Evolutionary conservation across 2,888 invertebrate species (phyloP).

Genomic region (Netelia melanura): DNA sequence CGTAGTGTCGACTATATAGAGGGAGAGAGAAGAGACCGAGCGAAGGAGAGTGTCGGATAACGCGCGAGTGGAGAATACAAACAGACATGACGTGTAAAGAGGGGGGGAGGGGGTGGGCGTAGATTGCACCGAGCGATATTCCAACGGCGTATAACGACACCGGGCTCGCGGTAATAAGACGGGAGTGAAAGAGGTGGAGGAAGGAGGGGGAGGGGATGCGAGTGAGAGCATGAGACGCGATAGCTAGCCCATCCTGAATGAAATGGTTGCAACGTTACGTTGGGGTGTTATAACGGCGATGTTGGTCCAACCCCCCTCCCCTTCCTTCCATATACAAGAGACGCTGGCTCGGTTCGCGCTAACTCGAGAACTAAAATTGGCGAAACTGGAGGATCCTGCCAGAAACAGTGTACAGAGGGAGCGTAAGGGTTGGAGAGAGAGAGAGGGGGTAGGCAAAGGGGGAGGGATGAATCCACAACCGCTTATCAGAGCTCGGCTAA

Average conservation of each 20-base stretch:
- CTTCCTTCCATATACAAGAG: slow-evolving; percentile 9
- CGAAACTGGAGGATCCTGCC: slow-evolving; percentile 37
- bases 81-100: background rate
- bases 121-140: slow-evolving; percentile 75
- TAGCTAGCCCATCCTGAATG: slow-evolving; percentile 43
- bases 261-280: slow-evolving; percentile 45
- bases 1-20: background rate
- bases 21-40: slow-evolving; percentile 8
- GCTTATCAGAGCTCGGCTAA: slow-evolving; percentile 63
- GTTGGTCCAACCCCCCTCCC: background rate
- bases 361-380: slow-evolving; percentile 55
- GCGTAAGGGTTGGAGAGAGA: background rate
- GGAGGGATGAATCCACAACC: slow-evolving; percentile 8
- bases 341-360: slow-evolving; percentile 43
- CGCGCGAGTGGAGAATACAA: slow-evolving; percentile 36
- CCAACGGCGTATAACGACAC: slow-evolving; percentile 72
- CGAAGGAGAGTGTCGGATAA: slow-evolving; percentile 23
- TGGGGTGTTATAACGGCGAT: slow-evolving; percentile 43
- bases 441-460: slow-evolving; percentile 14
- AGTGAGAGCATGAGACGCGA: slow-evolving; percentile 39
- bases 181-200: slow-evolving; percentile 37
- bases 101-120: slow-evolving; percentile 43
- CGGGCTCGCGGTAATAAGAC: slow-evolving; percentile 76
- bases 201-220: background rate
- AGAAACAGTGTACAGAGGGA: slow-evolving; percentile 5